Base-by-base conservation (phyloP, 2,797 vertebrate species). In the Pipistrellus pygmaeus region DNA sequence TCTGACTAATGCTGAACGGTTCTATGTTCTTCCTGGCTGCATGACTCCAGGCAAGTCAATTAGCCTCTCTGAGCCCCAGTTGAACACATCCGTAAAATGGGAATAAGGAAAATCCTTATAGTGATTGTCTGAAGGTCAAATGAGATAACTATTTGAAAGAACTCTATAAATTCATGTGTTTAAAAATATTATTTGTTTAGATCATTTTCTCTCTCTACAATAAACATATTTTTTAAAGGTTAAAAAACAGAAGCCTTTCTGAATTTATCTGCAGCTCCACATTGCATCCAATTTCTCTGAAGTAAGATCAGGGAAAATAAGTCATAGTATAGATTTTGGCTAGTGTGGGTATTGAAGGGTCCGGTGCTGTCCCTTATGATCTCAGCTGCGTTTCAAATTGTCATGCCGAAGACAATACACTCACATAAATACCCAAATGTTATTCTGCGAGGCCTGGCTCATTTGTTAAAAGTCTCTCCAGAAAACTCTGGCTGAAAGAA, bases 271-370 rank as follows among this genome's bases (percentile, higher is more conserved):
- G n/a, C 1, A 48, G 68, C 41, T 55, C 73, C 57, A 90, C 71
- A 41, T 4, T 73, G 13, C 46, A 35, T 18, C 62, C 25, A 30
- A 64, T 27, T 68, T 81, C 66, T 84, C 44, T 78, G 20, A 85
- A 90, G 73, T 51, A 80, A 76, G 53, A 88, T 89, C 88, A 57
- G 35, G 81, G 77, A 64, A 91, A 80, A 55, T 13, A 57, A 64
- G 75, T 4, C n/a, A 8, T 5, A 53, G 32, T 32, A 25, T 0
- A 10, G 35, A 38, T 62, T 71, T 35, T 82, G 82, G 35, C 51
- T 20, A 6, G 17, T 41, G 55, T 62, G 35, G 35, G 3, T 8
- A 60, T 48, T 32, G 21, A 68, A 60, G 38, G 12, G 8, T 66
- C 92, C 71, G 38, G 25, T 6, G 27, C 53, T 53, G 57, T 88